A percentile compares a stretch with the other conserved stretches of the same genome.
Conservation (phyloP, 2,113 vertebrate genomes). For the Hippocampus mohnikei region DNA sequence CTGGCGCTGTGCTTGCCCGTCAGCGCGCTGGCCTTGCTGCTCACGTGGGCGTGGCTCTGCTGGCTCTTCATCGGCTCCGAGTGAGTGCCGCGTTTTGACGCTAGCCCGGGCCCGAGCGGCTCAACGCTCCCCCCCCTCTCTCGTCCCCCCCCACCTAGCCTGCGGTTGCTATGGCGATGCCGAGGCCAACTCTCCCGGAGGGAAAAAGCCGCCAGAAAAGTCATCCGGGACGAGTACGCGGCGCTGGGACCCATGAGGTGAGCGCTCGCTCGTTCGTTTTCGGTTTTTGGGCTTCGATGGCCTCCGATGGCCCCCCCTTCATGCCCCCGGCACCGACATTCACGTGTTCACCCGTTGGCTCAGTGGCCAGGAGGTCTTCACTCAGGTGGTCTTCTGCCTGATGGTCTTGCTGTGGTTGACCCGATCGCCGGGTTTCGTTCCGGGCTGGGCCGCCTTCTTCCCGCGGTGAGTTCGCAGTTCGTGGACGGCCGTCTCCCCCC, state of each 20-base stretch:
- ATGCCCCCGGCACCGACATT: not conserved
- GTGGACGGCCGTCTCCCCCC: not conserved
- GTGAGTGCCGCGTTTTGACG: constrained; percentile 67
- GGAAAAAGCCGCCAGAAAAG: constrained; percentile 25
- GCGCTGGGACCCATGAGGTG: constrained; percentile 44
- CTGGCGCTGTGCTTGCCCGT: constrained; percentile 82
- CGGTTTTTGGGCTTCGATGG: too few species aligned
- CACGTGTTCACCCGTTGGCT: not conserved
- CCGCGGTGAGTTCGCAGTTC: constrained; percentile 73
- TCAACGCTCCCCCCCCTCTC: too few species aligned
- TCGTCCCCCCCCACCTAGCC: constrained; percentile 3
- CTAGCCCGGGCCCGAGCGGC: not conserved
- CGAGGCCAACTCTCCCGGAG: not conserved
- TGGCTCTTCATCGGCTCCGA: constrained; percentile 87
- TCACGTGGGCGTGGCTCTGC: constrained; percentile 88
- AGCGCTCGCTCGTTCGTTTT: not conserved
- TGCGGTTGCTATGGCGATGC: constrained; percentile 33
- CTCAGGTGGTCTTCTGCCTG: constrained; percentile 76
- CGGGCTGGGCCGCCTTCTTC: constrained; percentile 85
- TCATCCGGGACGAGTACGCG: constrained; percentile 38
- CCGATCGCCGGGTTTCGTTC: constrained; percentile 84
- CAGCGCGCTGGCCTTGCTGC: constrained; percentile 74
- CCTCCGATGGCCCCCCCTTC: too few species aligned
- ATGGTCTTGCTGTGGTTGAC: constrained; percentile 89
- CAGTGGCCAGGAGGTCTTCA: constrained; percentile 78